These are phyloP conservation scores for Patiria miniata DNA, from an alignment of 35 echinoderm and acorn worm species.

Conservation along the genomic window DNA sequence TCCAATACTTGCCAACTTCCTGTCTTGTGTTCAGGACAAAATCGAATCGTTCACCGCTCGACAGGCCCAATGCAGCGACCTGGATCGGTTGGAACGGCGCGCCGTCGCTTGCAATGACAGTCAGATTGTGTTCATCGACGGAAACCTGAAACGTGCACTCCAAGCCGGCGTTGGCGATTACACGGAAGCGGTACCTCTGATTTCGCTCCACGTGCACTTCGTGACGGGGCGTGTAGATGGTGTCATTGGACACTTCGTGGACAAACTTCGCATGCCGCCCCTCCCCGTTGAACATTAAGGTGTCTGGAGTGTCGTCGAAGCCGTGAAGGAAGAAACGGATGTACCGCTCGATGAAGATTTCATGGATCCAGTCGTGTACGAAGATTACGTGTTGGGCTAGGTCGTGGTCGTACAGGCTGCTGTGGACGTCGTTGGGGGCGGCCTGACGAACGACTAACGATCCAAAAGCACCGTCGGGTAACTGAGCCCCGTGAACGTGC, in stretches of 20 bases:
- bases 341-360: not conserved
- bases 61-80: not conserved
- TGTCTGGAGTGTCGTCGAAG: not conserved
- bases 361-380: conserved; percentile 60
- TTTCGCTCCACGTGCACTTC: not conserved
- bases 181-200: conserved; percentile 40
- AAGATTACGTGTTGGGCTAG: conserved; percentile 56
- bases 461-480: conserved; percentile 63
- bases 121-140: conserved; percentile 43
- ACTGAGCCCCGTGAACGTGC: conserved; percentile 69
- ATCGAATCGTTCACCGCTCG: conserved; percentile 50
- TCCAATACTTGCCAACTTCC: conserved; percentile 69
- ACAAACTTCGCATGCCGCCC: not conserved
- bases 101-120: conserved; percentile 49
- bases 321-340: not conserved
- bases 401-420: conserved; percentile 54
- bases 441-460: conserved; percentile 65
- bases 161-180: conserved; percentile 44
- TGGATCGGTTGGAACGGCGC: conserved; percentile 17
- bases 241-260: not conserved
- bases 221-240: not conserved
- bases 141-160: conserved; percentile 46
- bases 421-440: conserved; percentile 3
- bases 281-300: not conserved
- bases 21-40: conserved; percentile 58